Evolutionary conservation across 2,888 invertebrate species (phyloP), one percentile per base, ranked within the genome.

Genomic region (Pimpla rufipes): DNA sequence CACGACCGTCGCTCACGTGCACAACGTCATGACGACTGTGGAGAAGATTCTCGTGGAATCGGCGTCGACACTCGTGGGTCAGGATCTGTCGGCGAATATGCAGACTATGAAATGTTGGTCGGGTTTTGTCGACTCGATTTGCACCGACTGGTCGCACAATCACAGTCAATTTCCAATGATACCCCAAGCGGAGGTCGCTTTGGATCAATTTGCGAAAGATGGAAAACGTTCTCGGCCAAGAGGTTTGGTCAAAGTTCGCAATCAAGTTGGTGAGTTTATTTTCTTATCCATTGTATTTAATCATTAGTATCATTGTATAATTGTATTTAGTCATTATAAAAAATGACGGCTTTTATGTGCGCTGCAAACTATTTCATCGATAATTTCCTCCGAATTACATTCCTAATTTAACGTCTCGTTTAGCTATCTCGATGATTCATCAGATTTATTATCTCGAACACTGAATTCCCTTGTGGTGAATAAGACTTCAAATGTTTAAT

Each of bases 1-100:
- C 0, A 64, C 64, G 0, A 52, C 85, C 0, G 64, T 89, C 6
- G 62, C 42, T 8, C 84, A 81, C 10, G 13, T 88, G 13, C 88
- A 88, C 42, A 70, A 68, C 0, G 79, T 85, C 0, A 50, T 80
- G 0, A 37, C 77, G 3, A 79, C 67, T 13, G 83, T 88, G 7
- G 85, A 89, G 52, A 84, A 81, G 3, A 75, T 86, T 23, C 45
- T 90, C 7, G 62, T 86, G 5, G 82, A 87, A 67, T 64, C 67
- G 11, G 83, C 85, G 3, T 84, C 85, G 13, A 80, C 83, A 10
- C 50, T 18, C 42, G 47, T 68, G 1, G 64, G 78, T n/a, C 18
- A 71, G 0, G 23, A 83, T 59, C 74, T 81, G 0, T 74, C 81
- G 7, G 55, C 62, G 4, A 81, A 85, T 55, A 45, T 82, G 1